Percentiles rank a stretch among this genome's conserved stretches.
These are phyloP conservation scores for Aphodius sticticus DNA, from an alignment of 2,888 invertebrate species.

Conservation along the genomic window DNA sequence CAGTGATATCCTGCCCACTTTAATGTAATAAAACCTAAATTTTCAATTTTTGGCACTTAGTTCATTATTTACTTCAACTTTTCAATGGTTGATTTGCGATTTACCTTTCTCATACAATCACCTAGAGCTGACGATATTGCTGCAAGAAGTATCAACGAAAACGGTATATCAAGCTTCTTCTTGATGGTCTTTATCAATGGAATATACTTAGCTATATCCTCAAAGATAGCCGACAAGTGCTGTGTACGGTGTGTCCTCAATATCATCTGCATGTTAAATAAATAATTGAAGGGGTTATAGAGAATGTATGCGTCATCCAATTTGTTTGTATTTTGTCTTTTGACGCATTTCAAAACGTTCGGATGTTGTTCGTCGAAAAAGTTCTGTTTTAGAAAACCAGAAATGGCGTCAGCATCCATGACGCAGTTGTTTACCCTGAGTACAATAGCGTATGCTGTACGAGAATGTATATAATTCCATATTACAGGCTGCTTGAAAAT, in stretches of 20 bases:
- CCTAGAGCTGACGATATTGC: not conserved
- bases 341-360: not conserved
- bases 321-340: not conserved
- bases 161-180: not conserved
- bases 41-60: too few relatives aligned
- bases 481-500: not conserved
- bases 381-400: not conserved
- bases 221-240: not conserved
- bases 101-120: not conserved
- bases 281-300: not conserved
- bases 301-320: not conserved
- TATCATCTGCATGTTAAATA: not conserved
- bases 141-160: not conserved
- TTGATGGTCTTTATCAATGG: not conserved
- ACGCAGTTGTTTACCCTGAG: not conserved
- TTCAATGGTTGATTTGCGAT: too few relatives aligned
- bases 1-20: too few relatives aligned
- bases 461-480: not conserved
- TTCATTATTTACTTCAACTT: too few relatives aligned
- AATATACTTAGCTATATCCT: not conserved
- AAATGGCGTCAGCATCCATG: not conserved
- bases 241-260: not conserved
- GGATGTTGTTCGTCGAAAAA: not conserved
- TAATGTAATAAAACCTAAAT: too few relatives aligned
- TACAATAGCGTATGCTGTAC: not conserved